A percentile compares a stretch with the other conserved stretches of the same genome.
Conservation (phyloP, 2,888 invertebrate species). For the Chloromyia formosa region DNA sequence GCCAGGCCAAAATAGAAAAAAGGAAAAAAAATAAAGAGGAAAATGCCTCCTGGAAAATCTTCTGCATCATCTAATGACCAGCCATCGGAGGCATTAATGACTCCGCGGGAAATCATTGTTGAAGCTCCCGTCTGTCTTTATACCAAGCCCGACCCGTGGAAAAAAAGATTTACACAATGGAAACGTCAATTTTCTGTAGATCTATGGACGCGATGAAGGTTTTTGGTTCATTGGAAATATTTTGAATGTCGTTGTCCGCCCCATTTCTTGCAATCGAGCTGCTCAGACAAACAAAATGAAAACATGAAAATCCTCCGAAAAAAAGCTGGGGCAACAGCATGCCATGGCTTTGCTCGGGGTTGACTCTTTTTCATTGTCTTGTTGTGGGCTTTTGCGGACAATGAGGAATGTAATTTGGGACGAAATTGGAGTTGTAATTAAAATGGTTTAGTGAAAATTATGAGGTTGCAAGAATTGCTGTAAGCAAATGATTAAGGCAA, state of each 20-base stretch:
- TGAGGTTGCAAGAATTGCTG: neutral
- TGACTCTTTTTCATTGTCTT: neutral
- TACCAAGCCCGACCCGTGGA: too few relatives aligned
- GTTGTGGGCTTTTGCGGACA: neutral
- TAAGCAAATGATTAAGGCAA: neutral
- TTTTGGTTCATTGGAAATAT: neutral
- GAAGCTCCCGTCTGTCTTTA: too few relatives aligned
- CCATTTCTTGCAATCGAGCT: neutral
- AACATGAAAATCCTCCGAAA: neutral
- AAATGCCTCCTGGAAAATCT: neutral
- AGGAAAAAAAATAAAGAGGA: too few relatives aligned
- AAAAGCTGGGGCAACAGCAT: too few relatives aligned
- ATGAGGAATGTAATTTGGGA: conserved; percentile 1
- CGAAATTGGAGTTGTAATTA: conserved; percentile 5
- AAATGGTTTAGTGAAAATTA: neutral
- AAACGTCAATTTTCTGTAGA: too few relatives aligned
- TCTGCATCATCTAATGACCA: conserved; percentile 7
- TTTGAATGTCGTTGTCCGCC: neutral
- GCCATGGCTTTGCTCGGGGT: neutral
- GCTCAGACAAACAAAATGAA: neutral
- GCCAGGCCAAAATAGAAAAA: too few relatives aligned
- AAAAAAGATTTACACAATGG: neutral
- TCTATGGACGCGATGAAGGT: neutral
- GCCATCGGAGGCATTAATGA: neutral
- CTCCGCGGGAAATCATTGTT: too few relatives aligned